Percentiles rank a stretch among this genome's conserved stretches.
Conservation (phyloP, 2,113 vertebrate species). For the Phaetusa simplex region DNA sequence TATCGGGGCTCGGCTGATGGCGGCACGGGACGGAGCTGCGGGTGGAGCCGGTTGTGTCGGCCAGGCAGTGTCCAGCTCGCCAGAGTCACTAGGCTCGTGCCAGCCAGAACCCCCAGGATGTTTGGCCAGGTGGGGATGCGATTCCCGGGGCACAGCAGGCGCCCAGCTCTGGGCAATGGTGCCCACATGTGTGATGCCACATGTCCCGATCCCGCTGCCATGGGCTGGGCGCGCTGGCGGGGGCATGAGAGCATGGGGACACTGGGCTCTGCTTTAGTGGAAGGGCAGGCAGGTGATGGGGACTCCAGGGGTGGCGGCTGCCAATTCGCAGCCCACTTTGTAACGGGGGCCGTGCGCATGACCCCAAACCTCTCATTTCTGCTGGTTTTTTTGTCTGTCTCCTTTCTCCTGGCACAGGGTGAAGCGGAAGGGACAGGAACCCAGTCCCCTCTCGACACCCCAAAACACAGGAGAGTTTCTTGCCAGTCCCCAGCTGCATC, state of each 20-base stretch:
- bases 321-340: not conserved
- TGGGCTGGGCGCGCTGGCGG: not conserved
- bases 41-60: no score
- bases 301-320: not conserved
- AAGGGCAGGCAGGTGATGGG: not conserved
- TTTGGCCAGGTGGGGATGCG: not conserved
- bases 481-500: no score
- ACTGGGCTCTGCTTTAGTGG: not conserved
- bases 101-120: not conserved
- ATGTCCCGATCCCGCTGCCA: fast-evolving
- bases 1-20: not conserved
- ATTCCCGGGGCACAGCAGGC: not conserved
- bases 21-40: not conserved
- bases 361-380: not conserved
- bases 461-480: not conserved
- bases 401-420: not conserved
- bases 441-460: not conserved
- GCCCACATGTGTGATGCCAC: fast-evolving
- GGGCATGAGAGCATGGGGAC: fast-evolving
- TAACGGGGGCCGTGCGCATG: fast-evolving
- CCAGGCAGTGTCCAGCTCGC: not conserved
- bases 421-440: not conserved
- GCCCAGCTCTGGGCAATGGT: not conserved
- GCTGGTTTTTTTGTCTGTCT: not conserved
- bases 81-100: fast-evolving